Conservation (phyloP, 2,113 vertebrate species). For the Rhinoderma darwinii region DNA sequence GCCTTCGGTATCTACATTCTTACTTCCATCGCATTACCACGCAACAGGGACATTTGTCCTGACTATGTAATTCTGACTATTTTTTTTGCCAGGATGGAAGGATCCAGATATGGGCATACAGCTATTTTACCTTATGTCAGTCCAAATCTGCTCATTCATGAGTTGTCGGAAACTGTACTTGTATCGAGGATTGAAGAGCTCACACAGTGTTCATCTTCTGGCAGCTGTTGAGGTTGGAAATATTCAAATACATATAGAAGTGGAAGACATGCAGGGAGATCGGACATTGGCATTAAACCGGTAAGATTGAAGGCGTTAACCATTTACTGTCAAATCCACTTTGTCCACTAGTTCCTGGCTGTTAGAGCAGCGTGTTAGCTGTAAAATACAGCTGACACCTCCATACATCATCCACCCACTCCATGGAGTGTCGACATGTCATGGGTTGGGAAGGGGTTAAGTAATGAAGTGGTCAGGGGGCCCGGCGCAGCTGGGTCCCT, state of each 20-base stretch:
- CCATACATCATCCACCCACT: too few relatives aligned
- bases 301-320: slow-evolving; percentile 61
- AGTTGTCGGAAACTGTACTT: slow-evolving; percentile 71
- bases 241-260: slow-evolving; percentile 67
- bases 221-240: slow-evolving; percentile 12
- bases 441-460: too few relatives aligned
- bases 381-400: too few relatives aligned
- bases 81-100: slow-evolving; percentile 72
- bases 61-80: not conserved
- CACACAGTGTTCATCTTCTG: slow-evolving; percentile 67
- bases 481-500: too few relatives aligned
- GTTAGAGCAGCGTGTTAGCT: too few relatives aligned
- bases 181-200: slow-evolving; percentile 75
- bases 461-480: too few relatives aligned
- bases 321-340: not conserved
- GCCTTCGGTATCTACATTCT: not conserved
- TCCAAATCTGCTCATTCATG: slow-evolving; percentile 64
- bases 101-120: slow-evolving; percentile 68
- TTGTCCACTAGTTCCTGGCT: not conserved
- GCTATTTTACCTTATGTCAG: slow-evolving; percentile 76
- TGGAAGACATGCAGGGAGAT: slow-evolving; percentile 74
- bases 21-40: not conserved
- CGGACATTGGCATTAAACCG: slow-evolving; percentile 71
- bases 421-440: too few relatives aligned
- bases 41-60: not conserved